A percentile compares a stretch with the other conserved stretches of the same genome.
These are phyloP conservation scores for Antedon mediterranea DNA, from an alignment of 53 echinoderm and acorn worm species.

Conservation along the genomic window DNA sequence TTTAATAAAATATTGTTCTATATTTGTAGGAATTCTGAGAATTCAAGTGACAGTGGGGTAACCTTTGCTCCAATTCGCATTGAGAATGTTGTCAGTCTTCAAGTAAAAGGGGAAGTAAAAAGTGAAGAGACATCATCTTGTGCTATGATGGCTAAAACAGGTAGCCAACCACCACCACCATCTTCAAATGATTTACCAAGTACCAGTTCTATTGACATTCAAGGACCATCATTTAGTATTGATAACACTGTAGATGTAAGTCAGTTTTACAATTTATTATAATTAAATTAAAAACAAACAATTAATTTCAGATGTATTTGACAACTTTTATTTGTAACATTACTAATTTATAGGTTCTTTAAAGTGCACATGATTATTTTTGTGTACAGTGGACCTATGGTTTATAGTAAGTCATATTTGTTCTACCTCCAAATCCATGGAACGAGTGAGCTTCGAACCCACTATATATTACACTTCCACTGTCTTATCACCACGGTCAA, in stretches of 20 bases:
- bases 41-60: not conserved
- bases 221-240: not conserved
- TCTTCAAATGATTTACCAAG: not conserved
- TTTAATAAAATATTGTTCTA: too few species aligned
- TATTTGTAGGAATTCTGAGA: not conserved
- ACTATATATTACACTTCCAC: too few species aligned
- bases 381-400: too few species aligned
- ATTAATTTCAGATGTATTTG: too few species aligned
- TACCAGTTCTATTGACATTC: not conserved
- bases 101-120: not conserved
- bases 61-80: not conserved
- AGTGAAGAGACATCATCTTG: not conserved
- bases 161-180: not conserved
- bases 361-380: too few species aligned
- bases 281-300: too few species aligned
- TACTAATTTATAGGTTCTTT: too few species aligned
- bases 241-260: not conserved
- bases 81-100: not conserved
- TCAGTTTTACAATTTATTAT: not conserved
- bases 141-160: not conserved
- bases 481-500: too few species aligned
- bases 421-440: too few species aligned
- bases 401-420: too few species aligned
- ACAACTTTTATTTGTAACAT: too few species aligned
- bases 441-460: too few species aligned